These are phyloP conservation scores for Leucophora obtusa DNA, from an alignment of 2,888 invertebrate species.

Conservation along the genomic window DNA sequence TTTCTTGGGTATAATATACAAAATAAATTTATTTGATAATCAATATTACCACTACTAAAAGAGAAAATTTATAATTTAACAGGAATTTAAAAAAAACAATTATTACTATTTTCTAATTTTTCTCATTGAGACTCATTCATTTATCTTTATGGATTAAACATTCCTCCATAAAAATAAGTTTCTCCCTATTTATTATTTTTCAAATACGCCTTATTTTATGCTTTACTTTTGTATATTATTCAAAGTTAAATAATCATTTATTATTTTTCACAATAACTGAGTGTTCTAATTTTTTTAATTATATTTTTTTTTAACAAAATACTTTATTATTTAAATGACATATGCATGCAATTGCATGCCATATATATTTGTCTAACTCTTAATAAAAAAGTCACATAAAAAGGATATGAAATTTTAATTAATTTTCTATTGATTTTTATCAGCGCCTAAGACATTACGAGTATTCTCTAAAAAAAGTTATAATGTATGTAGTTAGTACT, in stretches of 20 bases:
- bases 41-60: no score
- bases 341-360: slow-evolving; percentile 55
- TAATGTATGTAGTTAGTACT: background rate
- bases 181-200: background rate
- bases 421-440: slow-evolving; percentile 52
- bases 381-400: slow-evolving; percentile 18
- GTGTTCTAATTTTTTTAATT: slow-evolving; percentile 55
- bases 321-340: slow-evolving; percentile 64
- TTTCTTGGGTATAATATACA: no score
- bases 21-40: no score
- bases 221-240: slow-evolving; percentile 39
- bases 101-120: no score
- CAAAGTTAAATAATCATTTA: slow-evolving; percentile 58
- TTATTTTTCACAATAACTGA: slow-evolving; percentile 32
- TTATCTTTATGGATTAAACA: no score
- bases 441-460: background rate
- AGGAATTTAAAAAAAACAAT: no score
- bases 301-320: slow-evolving; percentile 49
- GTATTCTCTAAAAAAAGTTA: background rate
- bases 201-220: slow-evolving; percentile 50
- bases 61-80: no score
- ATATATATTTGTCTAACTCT: slow-evolving; percentile 31
- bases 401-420: slow-evolving; percentile 51
- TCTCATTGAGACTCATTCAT: no score
- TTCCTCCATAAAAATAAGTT: background rate